Percentiles rank a stretch among this genome's conserved stretches.
These are phyloP conservation scores for Sphaerophoria taeniata DNA, from an alignment of 2,888 invertebrate species.

Conservation along the genomic window DNA sequence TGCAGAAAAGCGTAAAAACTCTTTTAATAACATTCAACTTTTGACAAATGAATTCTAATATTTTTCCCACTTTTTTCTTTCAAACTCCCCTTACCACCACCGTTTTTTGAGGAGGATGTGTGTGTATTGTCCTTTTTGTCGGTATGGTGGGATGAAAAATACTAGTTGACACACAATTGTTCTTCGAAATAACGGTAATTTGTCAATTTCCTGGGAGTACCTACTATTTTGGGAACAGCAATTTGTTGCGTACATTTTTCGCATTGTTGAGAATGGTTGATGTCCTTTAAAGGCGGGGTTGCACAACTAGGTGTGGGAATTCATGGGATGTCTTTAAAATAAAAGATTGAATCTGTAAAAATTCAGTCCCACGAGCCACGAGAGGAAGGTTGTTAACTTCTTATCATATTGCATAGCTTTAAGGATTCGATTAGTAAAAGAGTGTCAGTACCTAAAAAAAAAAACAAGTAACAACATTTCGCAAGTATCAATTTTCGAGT, in stretches of 20 bases:
- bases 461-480: too few relatives aligned
- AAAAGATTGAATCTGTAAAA: too few relatives aligned
- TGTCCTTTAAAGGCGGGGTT: neutral
- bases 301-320: neutral
- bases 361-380: too few relatives aligned
- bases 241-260: neutral
- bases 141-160: neutral
- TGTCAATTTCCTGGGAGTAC: neutral
- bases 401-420: too few relatives aligned
- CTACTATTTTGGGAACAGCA: neutral
- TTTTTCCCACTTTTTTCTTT: slow-evolving; percentile 37
- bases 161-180: slow-evolving; percentile 24
- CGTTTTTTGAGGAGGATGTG: neutral
- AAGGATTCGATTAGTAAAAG: too few relatives aligned
- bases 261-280: neutral
- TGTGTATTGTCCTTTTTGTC: neutral
- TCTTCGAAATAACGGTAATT: neutral
- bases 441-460: too few relatives aligned
- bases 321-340: too few relatives aligned
- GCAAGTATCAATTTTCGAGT: too few relatives aligned
- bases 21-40: slow-evolving; percentile 73
- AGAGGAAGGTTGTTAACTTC: too few relatives aligned
- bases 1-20: slow-evolving; percentile 58
- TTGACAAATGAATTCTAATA: slow-evolving; percentile 69
- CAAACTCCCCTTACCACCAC: neutral